Evolutionary conservation across 2,113 vertebrate genomes (phyloP), one percentile per base, ranked within the genome.

Genomic region (Larimichthys crocea): DNA sequence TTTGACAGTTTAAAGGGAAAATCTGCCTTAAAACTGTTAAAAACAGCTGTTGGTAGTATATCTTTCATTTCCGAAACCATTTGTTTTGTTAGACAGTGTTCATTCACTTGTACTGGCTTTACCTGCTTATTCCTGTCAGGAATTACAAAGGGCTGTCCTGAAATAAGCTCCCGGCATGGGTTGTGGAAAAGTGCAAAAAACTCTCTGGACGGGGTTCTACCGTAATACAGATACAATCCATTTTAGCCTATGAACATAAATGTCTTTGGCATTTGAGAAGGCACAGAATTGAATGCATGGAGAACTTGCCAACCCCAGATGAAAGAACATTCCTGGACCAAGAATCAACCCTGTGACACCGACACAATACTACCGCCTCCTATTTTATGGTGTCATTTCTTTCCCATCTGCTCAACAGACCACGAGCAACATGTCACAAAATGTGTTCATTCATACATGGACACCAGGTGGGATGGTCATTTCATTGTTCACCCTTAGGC

Each of bases 21-120:
- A 79, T 66, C 29, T 11, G 20, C 7, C 15, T 56, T 72, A 15
- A 55, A 76, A 48, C 29, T 44, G 71, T 68, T 67, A 74, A 80
- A 83, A 74, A 9, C 86, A 88, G 69, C 73, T 89, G 86, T n/a
- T 71, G 74, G 75, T 75, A 62, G 40, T 88, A 74, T 48, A 74
- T 82, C 72, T 71, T 68, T 61, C 9, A 62, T 78, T 88, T 87
- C 68, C 2, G 0, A 80, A 80, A n/a, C 50, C 40, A 57, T 69
- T 64, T 76, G 22, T 78, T 61, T 20, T 75, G 22, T 78, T 49
- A 69, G 64, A 74, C 49, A 49, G 60, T 15, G 20, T 80, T 85
- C 68, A 80, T 83, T 85, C 60, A 75, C 11, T 75, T 63, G 46
- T 78, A 82, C 49, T 63, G 49, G 35, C 42, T 78, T 73, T 59